Evolutionary conservation across 2,797 vertebrate genomes (phyloP).

Genomic region (Todus mexicanus): DNA sequence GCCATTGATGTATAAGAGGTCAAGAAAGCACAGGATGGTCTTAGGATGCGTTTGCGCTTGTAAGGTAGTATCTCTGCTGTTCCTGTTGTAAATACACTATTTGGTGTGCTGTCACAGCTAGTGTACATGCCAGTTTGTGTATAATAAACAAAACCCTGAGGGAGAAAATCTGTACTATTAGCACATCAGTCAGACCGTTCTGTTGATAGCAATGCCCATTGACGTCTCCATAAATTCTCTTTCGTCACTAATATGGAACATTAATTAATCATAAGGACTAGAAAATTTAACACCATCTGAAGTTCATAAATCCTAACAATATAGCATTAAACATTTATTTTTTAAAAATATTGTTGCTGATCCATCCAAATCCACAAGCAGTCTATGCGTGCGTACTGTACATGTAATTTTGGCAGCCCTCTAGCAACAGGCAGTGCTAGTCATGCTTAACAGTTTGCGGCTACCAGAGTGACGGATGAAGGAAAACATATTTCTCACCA

Average conservation of each 20-base stretch:
- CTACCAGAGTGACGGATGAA: not conserved
- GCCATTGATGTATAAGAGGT: not conserved
- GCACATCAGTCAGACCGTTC: not conserved
- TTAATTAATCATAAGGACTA: not conserved
- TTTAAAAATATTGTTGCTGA: not conserved
- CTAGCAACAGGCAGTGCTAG: not conserved
- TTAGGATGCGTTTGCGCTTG: not conserved
- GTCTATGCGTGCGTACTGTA: not conserved
- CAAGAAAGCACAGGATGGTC: not conserved
- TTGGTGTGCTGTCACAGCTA: not conserved
- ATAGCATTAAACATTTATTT: not conserved
- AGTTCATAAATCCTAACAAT: not conserved
- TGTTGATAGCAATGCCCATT: not conserved
- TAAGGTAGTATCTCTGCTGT: not conserved
- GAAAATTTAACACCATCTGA: not conserved
- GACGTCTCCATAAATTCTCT: not conserved
- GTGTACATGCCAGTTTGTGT: not conserved
- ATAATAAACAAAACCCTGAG: not conserved
- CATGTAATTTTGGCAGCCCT: not conserved
- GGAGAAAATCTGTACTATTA: not conserved
- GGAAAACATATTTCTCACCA: not conserved
- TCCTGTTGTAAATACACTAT: not conserved
- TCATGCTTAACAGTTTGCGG: not conserved
- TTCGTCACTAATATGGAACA: not conserved
- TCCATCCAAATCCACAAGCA: not conserved